phyloP scores from a whole-genome alignment of 2,113 vertebrate species.

The Brachyhypopomus gauderio region DNA sequence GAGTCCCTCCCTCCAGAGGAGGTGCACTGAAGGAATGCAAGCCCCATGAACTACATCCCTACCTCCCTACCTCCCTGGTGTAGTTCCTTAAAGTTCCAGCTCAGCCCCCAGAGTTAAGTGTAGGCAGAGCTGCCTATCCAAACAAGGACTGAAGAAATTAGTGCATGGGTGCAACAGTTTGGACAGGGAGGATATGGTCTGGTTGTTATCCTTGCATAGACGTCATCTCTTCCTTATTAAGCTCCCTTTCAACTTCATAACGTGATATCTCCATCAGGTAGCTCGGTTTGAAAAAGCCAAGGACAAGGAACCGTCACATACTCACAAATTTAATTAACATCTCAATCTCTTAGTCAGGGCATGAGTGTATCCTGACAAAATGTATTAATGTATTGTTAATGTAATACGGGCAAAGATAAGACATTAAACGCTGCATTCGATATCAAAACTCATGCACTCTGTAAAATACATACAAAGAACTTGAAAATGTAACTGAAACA shows the following conservation, averaged over 20 bases:
- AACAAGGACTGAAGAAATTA: conserved; percentile 19
- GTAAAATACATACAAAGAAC: too few species aligned
- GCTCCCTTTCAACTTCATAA: too few species aligned
- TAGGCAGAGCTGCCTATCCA: conserved; percentile 37
- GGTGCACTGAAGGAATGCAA: neutral
- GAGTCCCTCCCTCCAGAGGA: conserved; percentile 8
- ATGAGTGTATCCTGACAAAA: neutral
- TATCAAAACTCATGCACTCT: too few species aligned
- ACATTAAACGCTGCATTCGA: neutral
- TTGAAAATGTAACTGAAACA: too few species aligned
- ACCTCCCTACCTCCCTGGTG: too few species aligned
- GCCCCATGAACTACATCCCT: conserved; percentile 1
- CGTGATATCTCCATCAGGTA: neutral
- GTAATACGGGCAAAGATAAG: neutral
- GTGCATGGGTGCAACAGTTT: neutral
- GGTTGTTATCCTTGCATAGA: conserved; percentile 4
- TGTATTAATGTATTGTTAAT: too few species aligned
- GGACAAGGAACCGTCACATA: neutral
- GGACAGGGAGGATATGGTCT: neutral
- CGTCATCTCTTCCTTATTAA: neutral
- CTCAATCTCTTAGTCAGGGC: neutral
- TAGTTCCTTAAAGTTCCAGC: conserved; percentile 22
- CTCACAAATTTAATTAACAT: neutral
- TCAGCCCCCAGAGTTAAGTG: conserved; percentile 12
- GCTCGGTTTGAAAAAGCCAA: neutral